Conservation (phyloP, 2,888 invertebrate genomes). For the Enchytraeus crypticus region DNA sequence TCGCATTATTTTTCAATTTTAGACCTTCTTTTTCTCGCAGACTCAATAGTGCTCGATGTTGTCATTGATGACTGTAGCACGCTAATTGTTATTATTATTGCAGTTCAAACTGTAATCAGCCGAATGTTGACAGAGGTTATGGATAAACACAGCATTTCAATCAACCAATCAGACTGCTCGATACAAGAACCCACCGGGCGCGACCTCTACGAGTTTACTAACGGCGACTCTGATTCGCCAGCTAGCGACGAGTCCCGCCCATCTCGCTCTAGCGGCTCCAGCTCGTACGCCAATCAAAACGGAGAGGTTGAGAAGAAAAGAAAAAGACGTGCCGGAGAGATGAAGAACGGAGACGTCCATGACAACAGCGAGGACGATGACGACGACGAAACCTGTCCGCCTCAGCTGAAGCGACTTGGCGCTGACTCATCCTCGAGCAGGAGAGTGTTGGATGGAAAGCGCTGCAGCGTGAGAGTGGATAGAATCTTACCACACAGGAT, state of each 20-base stretch:
- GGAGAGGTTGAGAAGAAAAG: too few species aligned
- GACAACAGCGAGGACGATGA: background rate
- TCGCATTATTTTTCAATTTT: background rate
- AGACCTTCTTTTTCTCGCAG: too few species aligned
- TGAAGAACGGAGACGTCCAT: background rate
- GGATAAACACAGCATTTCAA: background rate
- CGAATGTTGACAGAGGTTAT: constrained; percentile 5
- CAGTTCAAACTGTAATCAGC: constrained; percentile 5
- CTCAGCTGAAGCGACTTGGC: background rate
- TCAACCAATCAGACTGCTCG: background rate
- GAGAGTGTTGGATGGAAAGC: background rate
- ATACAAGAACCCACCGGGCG: background rate
- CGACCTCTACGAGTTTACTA: background rate
- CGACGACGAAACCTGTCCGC: background rate
- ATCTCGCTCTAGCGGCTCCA: background rate
- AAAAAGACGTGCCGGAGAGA: background rate
- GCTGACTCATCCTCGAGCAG: background rate
- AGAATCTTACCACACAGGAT: too few species aligned
- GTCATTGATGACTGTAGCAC: too few species aligned
- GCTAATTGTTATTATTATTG: too few species aligned
- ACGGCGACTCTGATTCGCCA: background rate
- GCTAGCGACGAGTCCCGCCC: background rate
- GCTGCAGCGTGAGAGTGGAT: background rate
- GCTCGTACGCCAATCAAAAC: too few species aligned
- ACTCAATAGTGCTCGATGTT: too few species aligned